Evolutionary conservation across 2,797 vertebrate genomes (phyloP).

Genomic region (Tragelaphus oryx): DNA sequence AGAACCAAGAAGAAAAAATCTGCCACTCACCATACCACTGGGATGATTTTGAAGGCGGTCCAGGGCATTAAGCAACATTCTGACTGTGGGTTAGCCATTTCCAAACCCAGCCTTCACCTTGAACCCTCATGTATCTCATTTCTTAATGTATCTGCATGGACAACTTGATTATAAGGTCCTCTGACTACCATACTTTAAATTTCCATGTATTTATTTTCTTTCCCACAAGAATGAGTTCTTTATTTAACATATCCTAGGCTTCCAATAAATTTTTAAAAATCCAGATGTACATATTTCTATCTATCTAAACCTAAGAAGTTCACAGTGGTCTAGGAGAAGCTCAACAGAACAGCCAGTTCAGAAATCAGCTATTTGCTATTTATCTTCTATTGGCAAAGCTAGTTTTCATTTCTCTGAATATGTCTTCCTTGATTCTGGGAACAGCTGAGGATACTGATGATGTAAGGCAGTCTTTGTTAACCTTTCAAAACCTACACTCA

Average conservation of each 20-base stretch:
- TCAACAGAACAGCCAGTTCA: neutral
- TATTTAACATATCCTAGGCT: neutral
- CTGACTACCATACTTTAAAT: neutral
- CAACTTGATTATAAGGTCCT: neutral
- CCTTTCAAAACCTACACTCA: neutral
- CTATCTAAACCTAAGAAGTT: neutral
- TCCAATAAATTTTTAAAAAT: neutral
- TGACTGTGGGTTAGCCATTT: neutral
- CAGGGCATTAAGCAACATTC: neutral
- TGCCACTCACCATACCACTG: neutral
- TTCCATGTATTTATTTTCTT: neutral
- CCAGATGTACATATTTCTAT: neutral
- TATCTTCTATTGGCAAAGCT: neutral
- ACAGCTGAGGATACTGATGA: neutral
- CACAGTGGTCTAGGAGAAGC: neutral
- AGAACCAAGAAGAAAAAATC: neutral
- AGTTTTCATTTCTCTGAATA: neutral
- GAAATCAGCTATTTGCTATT: neutral
- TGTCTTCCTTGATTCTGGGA: neutral
- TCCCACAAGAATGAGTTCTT: neutral
- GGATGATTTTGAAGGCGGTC: neutral
- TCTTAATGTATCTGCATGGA: neutral
- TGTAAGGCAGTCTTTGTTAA: neutral
- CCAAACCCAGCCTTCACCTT: neutral
- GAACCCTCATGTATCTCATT: neutral